Evolutionary conservation across 2,888 invertebrate species (phyloP).

Genomic region (Pandemis corylana): DNA sequence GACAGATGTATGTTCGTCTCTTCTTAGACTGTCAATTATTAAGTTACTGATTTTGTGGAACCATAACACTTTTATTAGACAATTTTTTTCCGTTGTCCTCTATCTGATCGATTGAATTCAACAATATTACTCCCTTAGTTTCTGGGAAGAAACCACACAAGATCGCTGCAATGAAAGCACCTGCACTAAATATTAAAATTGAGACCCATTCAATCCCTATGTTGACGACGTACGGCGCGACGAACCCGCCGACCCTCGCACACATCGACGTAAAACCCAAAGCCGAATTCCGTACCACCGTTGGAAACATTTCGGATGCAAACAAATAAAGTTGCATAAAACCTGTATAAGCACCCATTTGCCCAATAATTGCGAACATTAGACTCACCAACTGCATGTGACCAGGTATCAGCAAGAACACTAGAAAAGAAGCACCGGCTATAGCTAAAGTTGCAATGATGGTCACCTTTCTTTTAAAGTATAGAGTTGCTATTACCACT

Average conservation of each 20-base stretch:
- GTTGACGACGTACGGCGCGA: constrained; percentile 88
- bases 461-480: constrained; percentile 66
- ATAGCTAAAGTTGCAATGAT: constrained; percentile 63
- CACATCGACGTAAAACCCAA: constrained; percentile 90
- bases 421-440: constrained; percentile 64
- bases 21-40: not conserved
- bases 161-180: constrained; percentile 67
- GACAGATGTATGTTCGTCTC: not conserved
- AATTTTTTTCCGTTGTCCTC: constrained; percentile 51
- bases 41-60: not conserved
- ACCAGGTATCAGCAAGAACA: constrained; percentile 69
- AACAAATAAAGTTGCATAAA: constrained; percentile 89
- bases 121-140: constrained; percentile 71
- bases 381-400: constrained; percentile 78
- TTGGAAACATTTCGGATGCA: constrained; percentile 92
- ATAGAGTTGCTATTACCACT: constrained; percentile 63
- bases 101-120: constrained; percentile 71
- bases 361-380: constrained; percentile 89
- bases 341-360: constrained; percentile 89
- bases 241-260: constrained; percentile 88
- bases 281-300: constrained; percentile 91
- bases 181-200: constrained; percentile 67
- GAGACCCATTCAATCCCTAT: constrained; percentile 74
- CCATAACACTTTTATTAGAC: constrained; percentile 10
- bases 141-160: constrained; percentile 73